Conservation (phyloP, 2,888 invertebrate species). For the Drosophila austrosaltans region DNA sequence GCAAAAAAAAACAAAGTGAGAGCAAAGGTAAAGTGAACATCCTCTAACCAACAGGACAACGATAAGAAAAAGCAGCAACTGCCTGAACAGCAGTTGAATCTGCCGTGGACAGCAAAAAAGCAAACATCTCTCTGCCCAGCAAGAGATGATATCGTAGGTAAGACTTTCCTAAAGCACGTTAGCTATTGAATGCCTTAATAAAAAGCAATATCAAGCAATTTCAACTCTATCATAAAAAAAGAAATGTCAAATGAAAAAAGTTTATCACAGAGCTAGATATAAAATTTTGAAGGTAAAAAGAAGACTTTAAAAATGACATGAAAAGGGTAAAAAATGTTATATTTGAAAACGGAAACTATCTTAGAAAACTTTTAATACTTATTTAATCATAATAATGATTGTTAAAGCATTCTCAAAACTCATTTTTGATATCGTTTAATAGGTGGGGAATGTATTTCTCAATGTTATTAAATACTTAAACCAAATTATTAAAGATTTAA, state of each 20-base stretch:
- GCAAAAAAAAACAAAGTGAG: background rate
- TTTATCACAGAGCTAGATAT: background rate
- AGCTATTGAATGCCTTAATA: background rate
- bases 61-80: slow-evolving; percentile 18
- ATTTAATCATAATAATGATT: no score
- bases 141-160: background rate
- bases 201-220: background rate
- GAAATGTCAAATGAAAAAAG: no score
- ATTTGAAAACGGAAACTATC: no score
- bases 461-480: no score
- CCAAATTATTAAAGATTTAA: no score
- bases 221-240: background rate
- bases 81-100: slow-evolving; percentile 34
- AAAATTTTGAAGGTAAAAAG: no score
- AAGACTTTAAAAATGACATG: no score
- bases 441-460: no score
- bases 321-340: no score
- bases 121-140: slow-evolving; percentile 9
- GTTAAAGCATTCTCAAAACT: no score
- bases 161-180: background rate
- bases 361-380: no score
- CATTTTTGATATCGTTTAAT: no score
- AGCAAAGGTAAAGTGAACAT: slow-evolving; percentile 27
- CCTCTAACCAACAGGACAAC: slow-evolving; percentile 8
- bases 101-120: slow-evolving; percentile 39